A percentile compares a stretch with the other conserved stretches of the same genome.
Evolutionary conservation across 2,797 vertebrate species (phyloP).

Genomic region (Xenopus petersii): DNA sequence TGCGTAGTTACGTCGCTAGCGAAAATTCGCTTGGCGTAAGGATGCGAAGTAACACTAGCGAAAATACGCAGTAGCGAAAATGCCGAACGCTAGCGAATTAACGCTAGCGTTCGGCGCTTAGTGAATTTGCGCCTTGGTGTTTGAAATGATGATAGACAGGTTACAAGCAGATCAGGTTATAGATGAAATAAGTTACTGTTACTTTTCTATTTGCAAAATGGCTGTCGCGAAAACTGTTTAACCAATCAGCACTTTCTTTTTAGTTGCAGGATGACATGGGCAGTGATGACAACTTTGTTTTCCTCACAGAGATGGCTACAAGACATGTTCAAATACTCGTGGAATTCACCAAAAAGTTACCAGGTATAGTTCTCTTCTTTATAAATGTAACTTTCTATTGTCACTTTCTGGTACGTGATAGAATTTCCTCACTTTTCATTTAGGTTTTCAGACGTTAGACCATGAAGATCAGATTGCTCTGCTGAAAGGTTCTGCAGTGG

Average conservation of each 20-base stretch:
- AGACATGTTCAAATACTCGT: slow-evolving; percentile 95
- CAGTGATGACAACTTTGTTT: slow-evolving; percentile 92
- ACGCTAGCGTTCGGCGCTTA: too few species aligned
- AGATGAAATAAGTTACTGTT: too few species aligned
- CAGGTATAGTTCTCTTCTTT: slow-evolving; percentile 69
- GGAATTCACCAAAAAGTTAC: slow-evolving; percentile 96
- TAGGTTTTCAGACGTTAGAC: slow-evolving; percentile 91
- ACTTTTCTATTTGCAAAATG: too few species aligned
- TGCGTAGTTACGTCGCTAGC: too few species aligned
- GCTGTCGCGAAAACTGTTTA: too few species aligned
- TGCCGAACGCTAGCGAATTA: too few species aligned
- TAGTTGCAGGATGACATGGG: slow-evolving; percentile 91
- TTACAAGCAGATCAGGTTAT: too few species aligned
- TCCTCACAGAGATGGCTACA: slow-evolving; percentile 96
- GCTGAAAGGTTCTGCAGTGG: slow-evolving; percentile 94
- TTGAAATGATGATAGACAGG: too few species aligned
- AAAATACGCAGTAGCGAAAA: too few species aligned
- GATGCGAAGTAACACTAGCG: too few species aligned
- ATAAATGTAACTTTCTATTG: neutral
- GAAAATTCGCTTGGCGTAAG: too few species aligned
- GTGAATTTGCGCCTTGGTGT: too few species aligned
- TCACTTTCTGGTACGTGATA: neutral
- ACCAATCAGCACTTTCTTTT: neutral
- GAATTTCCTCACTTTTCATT: neutral
- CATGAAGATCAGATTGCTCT: slow-evolving; percentile 97